phyloP scores from a whole-genome alignment of 2,797 vertebrate species.

The Phoxinus dragarum region DNA sequence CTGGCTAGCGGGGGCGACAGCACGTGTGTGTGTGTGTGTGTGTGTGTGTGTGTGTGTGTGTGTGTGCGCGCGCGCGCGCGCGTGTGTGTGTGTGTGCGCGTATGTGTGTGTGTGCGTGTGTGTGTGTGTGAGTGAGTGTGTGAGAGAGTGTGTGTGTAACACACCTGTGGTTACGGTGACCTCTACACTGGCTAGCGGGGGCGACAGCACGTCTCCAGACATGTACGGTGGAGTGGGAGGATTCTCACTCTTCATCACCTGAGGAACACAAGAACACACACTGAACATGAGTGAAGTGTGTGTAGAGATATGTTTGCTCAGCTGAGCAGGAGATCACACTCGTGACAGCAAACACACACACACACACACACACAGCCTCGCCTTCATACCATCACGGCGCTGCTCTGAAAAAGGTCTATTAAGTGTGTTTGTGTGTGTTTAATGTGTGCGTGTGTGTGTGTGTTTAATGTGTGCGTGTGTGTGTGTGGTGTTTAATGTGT shows the following conservation, averaged over 20 bases:
- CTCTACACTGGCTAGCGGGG: slow-evolving; percentile 79
- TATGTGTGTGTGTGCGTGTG: neutral
- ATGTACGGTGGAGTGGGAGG: slow-evolving; percentile 84
- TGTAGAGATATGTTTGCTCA: neutral
- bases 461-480: no score
- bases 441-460: no score
- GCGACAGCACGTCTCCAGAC: slow-evolving; percentile 80
- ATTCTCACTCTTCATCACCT: slow-evolving; percentile 80
- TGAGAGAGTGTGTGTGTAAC: slow-evolving; percentile 52
- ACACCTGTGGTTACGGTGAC: slow-evolving; percentile 74
- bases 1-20: no score
- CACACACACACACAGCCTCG: neutral
- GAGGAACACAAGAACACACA: neutral
- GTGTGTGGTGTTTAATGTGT: no score
- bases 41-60: no score
- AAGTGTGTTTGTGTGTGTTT: no score
- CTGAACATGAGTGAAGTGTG: neutral
- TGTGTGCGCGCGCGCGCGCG: no score
- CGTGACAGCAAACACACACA: no score
- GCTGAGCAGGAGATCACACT: no score
- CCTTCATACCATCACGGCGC: no score
- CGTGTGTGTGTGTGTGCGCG: neutral
- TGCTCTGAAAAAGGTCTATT: no score
- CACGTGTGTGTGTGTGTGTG: neutral
- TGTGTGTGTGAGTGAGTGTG: neutral